These are phyloP conservation scores for Trialeurodes vaporariorum DNA, from an alignment of 1,140 invertebrate species.

Conservation along the genomic window DNA sequence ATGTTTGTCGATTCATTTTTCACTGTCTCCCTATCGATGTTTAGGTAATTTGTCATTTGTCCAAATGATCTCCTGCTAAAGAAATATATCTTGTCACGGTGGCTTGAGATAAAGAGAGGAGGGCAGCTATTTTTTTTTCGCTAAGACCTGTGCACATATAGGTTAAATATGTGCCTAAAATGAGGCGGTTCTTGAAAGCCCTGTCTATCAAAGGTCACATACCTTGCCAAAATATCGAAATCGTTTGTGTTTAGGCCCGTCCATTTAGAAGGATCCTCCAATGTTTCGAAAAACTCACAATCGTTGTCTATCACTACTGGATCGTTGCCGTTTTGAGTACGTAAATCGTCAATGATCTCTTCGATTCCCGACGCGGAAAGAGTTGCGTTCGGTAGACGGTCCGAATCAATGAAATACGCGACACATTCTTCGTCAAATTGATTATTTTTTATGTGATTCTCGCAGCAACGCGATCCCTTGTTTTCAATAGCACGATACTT, in stretches of 20 bases:
- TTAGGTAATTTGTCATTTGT: neutral
- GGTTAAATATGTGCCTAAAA: neutral
- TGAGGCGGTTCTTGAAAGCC: neutral
- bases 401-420: neutral
- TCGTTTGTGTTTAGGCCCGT: neutral
- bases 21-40: neutral
- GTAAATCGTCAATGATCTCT: neutral
- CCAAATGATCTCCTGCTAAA: neutral
- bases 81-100: neutral
- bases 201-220: neutral
- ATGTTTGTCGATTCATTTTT: neutral
- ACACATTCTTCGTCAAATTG: neutral
- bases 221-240: neutral
- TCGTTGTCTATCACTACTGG: neutral
- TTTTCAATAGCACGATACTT: neutral
- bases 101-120: neutral
- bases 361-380: neutral
- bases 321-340: neutral
- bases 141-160: neutral
- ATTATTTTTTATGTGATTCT: neutral
- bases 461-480: neutral
- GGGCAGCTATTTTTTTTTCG: neutral
- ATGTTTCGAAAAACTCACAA: neutral
- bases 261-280: neutral
- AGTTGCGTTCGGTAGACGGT: neutral